Percentiles rank a stretch among this genome's conserved stretches.
These are phyloP conservation scores for Notoglanidium macrostoma DNA, from an alignment of 2,797 vertebrate species.

Conservation along the genomic window DNA sequence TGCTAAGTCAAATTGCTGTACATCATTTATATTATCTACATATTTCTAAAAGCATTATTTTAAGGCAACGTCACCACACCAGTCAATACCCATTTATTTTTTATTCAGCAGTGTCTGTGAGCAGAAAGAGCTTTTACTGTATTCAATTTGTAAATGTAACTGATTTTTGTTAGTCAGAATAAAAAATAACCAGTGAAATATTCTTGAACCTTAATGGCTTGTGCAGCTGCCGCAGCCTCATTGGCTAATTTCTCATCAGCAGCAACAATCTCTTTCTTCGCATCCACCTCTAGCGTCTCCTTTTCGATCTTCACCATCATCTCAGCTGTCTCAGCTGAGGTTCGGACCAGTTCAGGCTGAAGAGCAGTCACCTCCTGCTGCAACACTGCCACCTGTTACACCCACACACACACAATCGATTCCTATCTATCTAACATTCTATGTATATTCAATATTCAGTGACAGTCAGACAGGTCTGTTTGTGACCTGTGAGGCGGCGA, in stretches of 20 bases:
- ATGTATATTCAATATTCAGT: background rate
- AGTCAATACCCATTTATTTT: background rate
- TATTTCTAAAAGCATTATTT: background rate
- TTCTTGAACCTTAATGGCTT: conserved; percentile 86
- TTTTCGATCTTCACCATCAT: conserved; percentile 90
- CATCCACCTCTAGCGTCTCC: conserved; percentile 87
- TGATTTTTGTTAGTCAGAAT: background rate
- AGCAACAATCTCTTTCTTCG: conserved; percentile 86
- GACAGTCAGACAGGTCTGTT: background rate
- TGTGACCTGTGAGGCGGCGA: conserved; percentile 88
- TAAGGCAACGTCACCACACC: background rate
- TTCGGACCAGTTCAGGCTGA: conserved; percentile 87
- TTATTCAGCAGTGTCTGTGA: background rate
- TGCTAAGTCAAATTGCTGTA: background rate
- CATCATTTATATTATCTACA: background rate
- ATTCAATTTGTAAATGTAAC: background rate
- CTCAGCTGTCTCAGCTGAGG: conserved; percentile 85
- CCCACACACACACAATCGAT: background rate
- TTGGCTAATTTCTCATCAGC: conserved; percentile 90
- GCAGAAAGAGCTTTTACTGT: background rate
- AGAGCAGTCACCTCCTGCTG: conserved; percentile 88
- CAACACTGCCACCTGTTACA: conserved; percentile 86
- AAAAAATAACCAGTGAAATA: background rate
- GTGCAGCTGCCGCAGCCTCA: conserved; percentile 82
- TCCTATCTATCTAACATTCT: no score